Conservation (phyloP, 2,113 vertebrate species). For the Gallinago media region DNA sequence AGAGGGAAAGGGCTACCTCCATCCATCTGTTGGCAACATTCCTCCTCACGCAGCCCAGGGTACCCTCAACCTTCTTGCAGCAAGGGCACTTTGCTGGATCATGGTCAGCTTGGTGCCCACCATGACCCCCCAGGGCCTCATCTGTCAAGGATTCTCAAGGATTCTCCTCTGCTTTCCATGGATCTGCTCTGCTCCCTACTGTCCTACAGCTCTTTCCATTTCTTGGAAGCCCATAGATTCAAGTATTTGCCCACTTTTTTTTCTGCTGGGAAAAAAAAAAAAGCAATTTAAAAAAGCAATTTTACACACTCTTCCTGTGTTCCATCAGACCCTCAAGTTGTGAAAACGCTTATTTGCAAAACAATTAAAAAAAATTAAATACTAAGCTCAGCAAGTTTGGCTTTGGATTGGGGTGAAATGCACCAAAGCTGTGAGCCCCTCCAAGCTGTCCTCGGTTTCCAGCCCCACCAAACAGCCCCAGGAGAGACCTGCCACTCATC, state of each 20-base stretch:
- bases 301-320: fast-evolving
- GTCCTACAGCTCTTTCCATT: not conserved
- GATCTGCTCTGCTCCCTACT: not conserved
- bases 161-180: not conserved
- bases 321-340: fast-evolving
- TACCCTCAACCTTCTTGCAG: not conserved
- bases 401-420: not conserved
- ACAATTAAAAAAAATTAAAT: not conserved
- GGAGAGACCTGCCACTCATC: not conserved
- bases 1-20: not conserved
- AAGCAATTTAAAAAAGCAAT: not conserved
- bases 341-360: not conserved
- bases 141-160: no score
- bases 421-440: not conserved
- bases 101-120: not conserved
- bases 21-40: not conserved
- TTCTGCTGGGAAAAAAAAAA: not conserved
- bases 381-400: not conserved
- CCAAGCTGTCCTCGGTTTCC: not conserved
- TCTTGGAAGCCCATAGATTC: not conserved
- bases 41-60: not conserved
- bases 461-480: not conserved
- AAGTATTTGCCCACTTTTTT: not conserved
- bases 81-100: not conserved
- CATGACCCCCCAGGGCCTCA: not conserved